A percentile compares a stretch with the other conserved stretches of the same genome.
Conservation (phyloP, 2,797 vertebrate species). For the Avahi laniger region DNA sequence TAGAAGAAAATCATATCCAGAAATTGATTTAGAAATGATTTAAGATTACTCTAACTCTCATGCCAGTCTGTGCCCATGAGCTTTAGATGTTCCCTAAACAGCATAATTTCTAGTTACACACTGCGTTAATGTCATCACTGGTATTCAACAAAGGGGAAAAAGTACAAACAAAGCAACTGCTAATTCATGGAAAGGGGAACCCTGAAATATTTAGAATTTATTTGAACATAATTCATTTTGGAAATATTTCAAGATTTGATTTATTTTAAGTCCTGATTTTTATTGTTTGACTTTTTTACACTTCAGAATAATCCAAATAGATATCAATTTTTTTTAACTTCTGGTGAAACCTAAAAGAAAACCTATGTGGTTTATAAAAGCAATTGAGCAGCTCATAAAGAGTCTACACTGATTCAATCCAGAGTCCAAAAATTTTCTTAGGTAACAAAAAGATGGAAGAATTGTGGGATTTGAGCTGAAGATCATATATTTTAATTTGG, state of each 20-base stretch:
- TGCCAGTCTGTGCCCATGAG: not conserved
- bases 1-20: not conserved
- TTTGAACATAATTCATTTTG: not conserved
- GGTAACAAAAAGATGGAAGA: not conserved
- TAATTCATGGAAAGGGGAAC: not conserved
- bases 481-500: conserved; percentile 38
- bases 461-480: not conserved
- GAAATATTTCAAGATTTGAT: conserved; percentile 18
- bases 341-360: conserved; percentile 5
- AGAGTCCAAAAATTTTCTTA: not conserved
- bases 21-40: not conserved
- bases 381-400: not conserved
- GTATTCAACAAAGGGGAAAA: not conserved
- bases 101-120: not conserved
- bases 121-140: not conserved
- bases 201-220: not conserved
- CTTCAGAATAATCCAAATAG: not conserved
- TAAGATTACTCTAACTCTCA: not conserved
- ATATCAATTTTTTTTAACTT: not conserved
- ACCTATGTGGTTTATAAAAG: not conserved
- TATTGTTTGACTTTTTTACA: not conserved
- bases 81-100: not conserved
- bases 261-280: conserved; percentile 1
- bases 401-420: not conserved
- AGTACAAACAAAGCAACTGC: not conserved